phyloP scores from a whole-genome alignment of 2,113 vertebrate species.

The Glaucomys volans region DNA sequence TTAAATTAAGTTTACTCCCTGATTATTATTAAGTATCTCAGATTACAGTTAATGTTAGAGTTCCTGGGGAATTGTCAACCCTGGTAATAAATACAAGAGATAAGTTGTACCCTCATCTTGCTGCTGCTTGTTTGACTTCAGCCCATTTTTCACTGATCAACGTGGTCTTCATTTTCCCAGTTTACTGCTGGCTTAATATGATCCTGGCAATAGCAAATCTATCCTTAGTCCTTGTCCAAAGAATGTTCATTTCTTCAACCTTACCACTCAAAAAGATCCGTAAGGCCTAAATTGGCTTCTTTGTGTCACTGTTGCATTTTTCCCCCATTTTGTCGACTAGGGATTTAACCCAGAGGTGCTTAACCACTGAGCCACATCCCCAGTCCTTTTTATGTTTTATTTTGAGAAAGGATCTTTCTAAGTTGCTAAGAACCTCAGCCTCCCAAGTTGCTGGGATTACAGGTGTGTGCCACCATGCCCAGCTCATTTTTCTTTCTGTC shows the following conservation, averaged over 20 bases:
- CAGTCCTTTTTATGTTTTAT: no score
- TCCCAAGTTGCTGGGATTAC: no score
- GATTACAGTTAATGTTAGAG: not conserved
- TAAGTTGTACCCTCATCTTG: not conserved
- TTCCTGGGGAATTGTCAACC: not conserved
- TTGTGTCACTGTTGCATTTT: constrained; percentile 7
- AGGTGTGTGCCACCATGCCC: not conserved
- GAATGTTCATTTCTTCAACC: constrained; percentile 39
- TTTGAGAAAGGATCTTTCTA: no score
- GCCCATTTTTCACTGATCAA: not conserved
- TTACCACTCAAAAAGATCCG: not conserved
- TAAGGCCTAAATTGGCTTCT: not conserved
- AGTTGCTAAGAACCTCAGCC: no score
- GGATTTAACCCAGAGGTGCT: no score
- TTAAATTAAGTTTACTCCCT: not conserved
- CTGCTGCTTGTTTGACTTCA: not conserved
- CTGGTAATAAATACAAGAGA: not conserved
- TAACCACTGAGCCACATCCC: no score
- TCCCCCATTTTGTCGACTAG: not conserved
- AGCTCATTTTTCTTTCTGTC: not conserved
- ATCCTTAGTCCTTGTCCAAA: not conserved
- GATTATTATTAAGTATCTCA: not conserved
- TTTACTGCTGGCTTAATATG: not conserved
- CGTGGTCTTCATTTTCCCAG: not conserved
- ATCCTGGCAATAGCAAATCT: constrained; percentile 1